phyloP scores from a whole-genome alignment of 2,113 vertebrate species.

The Pelobates fuscus region DNA sequence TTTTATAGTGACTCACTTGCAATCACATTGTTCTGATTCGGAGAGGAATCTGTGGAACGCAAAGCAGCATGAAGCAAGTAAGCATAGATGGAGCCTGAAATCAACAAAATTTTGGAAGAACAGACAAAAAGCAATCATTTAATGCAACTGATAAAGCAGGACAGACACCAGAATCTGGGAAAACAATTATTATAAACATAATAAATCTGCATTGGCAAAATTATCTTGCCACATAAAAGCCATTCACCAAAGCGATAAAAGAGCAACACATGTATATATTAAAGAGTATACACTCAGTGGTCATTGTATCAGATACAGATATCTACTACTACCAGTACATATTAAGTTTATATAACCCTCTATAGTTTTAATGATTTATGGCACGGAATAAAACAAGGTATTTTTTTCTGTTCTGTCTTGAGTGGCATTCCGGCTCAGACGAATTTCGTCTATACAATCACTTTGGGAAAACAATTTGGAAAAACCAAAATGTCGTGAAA shows the following conservation, averaged over 20 bases:
- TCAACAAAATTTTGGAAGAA: constrained; percentile 11
- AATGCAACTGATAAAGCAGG: background rate
- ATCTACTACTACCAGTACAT: too few species aligned
- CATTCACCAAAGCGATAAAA: background rate
- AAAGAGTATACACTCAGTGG: constrained; percentile 12
- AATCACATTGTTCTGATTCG: constrained; percentile 19
- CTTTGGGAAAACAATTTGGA: too few species aligned
- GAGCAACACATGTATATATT: background rate
- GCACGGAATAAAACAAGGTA: too few species aligned
- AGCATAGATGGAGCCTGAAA: constrained; percentile 27
- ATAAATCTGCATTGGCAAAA: background rate
- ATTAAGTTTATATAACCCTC: too few species aligned
- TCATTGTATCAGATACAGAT: too few species aligned
- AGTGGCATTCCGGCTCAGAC: too few species aligned
- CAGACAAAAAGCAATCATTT: background rate
- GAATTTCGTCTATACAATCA: too few species aligned
- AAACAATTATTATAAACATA: constrained; percentile 3
- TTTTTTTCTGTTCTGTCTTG: too few species aligned
- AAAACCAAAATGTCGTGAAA: too few species aligned
- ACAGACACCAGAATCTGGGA: background rate
- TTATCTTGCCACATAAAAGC: background rate
- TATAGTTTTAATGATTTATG: too few species aligned
- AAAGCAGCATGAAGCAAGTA: constrained; percentile 29
- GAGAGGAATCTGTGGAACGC: background rate
- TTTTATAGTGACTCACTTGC: constrained; percentile 21